Evolutionary conservation across 2,797 vertebrate genomes (phyloP).

Genomic region (Notoglanidium macrostoma): DNA sequence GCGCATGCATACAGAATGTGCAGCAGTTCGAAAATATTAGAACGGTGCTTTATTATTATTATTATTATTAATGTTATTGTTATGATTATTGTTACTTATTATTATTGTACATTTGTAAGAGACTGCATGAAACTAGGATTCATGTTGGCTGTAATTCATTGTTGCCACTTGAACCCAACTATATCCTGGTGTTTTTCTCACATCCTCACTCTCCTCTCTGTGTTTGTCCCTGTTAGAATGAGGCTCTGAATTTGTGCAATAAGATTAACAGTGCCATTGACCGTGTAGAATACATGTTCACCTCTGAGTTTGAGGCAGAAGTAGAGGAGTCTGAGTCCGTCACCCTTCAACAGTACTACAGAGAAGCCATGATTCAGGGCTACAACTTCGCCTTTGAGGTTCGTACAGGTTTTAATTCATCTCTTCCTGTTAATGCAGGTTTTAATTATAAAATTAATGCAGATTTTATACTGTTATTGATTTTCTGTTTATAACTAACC

Average conservation of each 20-base stretch:
- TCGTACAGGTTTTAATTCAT: constrained; percentile 38
- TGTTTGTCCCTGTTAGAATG: constrained; percentile 73
- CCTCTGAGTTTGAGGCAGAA: constrained; percentile 89
- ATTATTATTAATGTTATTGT: too few relatives aligned
- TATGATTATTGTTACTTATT: too few relatives aligned
- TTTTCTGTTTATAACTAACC: not conserved
- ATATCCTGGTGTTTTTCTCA: not conserved
- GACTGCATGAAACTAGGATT: not conserved
- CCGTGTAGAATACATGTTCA: constrained; percentile 94
- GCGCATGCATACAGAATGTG: too few relatives aligned
- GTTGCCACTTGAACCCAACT: not conserved
- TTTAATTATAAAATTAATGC: too few relatives aligned
- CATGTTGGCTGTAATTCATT: not conserved
- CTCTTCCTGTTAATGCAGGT: not conserved
- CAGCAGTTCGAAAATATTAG: too few relatives aligned
- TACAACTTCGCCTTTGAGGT: constrained; percentile 99
- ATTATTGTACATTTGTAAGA: not conserved
- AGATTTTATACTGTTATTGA: not conserved
- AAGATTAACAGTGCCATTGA: constrained; percentile 92
- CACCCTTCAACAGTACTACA: constrained; percentile 94
- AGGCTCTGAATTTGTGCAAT: constrained; percentile 92
- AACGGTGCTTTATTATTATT: too few relatives aligned
- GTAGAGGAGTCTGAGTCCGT: constrained; percentile 91
- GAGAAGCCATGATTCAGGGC: constrained; percentile 97
- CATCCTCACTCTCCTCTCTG: not conserved